phyloP scores from a whole-genome alignment of 2,888 invertebrate species.

The Volucella bombylans region DNA sequence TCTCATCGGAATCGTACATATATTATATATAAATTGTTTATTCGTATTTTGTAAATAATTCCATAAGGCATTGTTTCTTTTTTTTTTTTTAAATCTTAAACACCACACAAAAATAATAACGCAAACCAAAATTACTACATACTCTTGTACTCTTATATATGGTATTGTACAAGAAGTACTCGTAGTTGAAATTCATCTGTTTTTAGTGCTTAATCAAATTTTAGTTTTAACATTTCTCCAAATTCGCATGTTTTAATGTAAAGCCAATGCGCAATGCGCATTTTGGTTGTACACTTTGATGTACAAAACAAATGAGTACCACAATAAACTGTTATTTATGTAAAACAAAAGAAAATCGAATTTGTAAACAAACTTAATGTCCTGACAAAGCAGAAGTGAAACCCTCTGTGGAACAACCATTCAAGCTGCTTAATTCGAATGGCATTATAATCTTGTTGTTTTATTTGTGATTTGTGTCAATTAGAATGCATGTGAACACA shows the following conservation, averaged over 20 bases:
- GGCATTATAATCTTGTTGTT: constrained; percentile 9
- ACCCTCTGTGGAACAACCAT: background rate
- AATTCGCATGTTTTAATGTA: constrained; percentile 49
- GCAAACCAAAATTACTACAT: background rate
- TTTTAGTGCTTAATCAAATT: constrained; percentile 45
- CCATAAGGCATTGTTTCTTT: constrained; percentile 28
- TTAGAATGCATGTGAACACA: too few species aligned
- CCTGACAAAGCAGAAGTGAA: too few species aligned
- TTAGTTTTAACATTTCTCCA: constrained; percentile 37
- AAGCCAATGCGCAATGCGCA: constrained; percentile 11
- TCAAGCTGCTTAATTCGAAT: constrained; percentile 25
- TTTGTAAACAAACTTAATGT: background rate
- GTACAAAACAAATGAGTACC: constrained; percentile 19
- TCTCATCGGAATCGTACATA: constrained; percentile 7
- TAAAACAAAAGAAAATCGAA: background rate
- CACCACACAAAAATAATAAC: constrained; percentile 23
- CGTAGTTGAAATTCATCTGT: constrained; percentile 26
- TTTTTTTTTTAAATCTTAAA: background rate
- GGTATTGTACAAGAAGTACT: too few species aligned
- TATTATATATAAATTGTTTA: constrained; percentile 10
- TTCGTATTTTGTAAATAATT: constrained; percentile 7
- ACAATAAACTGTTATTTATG: too few species aligned
- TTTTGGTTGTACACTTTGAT: constrained; percentile 16
- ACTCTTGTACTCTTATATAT: too few species aligned
- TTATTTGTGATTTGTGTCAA: background rate